Evolutionary conservation across 92 coral and sea anemone genomes (phyloP), one percentile per base, ranked within the genome.

Genomic region (Virgularia gustaviana): DNA sequence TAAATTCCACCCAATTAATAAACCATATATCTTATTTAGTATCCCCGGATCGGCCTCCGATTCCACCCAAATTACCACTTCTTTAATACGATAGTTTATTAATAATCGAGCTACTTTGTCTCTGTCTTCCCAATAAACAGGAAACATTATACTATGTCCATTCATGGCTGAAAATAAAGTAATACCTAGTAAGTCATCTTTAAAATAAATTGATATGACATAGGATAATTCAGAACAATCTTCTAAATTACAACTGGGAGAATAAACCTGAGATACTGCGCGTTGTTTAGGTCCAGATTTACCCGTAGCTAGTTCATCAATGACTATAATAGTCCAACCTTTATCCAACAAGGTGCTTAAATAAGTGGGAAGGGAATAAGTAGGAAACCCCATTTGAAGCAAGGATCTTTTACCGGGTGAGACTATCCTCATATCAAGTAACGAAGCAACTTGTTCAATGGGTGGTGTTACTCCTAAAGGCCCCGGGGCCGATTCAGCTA

Each of bases 351-450:
- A 72, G 34, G 66, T 72, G 33, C 78, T 55, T 72, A 72, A 34
- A 72, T 72, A 35, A 53, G 78, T 72, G 37, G 78, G 20, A 72
- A 72, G 65, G 78, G 78, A 72, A 72, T 72, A 72, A 72, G 29
- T 72, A 4, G 78, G 78, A 72, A 72, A 72, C 41, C 78, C 78
- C 78, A 72, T 72, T 72, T 72, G 78, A 72, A 72, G 78, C 78
- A 72, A 72, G 65, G 78, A 72, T 72, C 78, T 72, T 72, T 72
- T 72, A 72, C 78, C 42, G 20, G 78, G 78, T 51, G 78, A 72
- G 34, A 72, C 29, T 72, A 72, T 31, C 29, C 78, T 72, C 78
- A 72, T 72, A 72, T 72, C 78, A 72, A 72, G 78, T 72, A 72
- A 72, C 34, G 78, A 23, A 25, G 78, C 78, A 72, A 72, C 78